Percentiles rank a stretch among this genome's conserved stretches.
These are phyloP conservation scores for Drosophila nannoptera DNA, from an alignment of 1,140 invertebrate genomes.

Conservation along the genomic window DNA sequence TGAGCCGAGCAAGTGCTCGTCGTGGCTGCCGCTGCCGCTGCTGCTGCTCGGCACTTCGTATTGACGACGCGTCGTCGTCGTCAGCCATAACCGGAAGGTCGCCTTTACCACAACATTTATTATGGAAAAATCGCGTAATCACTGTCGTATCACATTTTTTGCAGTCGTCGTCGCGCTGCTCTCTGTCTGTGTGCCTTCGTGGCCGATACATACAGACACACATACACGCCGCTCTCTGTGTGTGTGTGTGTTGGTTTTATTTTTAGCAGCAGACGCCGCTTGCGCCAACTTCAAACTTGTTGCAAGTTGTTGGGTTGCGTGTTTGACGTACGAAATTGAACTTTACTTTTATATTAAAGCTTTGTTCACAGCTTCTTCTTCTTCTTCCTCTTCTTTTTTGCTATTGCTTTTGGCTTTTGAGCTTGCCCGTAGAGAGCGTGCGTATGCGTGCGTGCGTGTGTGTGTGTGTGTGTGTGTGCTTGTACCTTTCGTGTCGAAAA, in stretches of 20 bases:
- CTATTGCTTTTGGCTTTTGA: background rate
- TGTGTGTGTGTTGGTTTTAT: slow-evolving; percentile 52
- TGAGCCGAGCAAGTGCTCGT: slow-evolving; percentile 64
- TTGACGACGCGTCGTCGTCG: slow-evolving; percentile 21
- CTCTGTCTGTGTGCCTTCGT: slow-evolving; percentile 4
- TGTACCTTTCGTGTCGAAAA: slow-evolving; percentile 7
- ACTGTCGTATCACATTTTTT: slow-evolving; percentile 74
- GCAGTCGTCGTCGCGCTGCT: slow-evolving; percentile 11
- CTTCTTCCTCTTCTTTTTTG: background rate
- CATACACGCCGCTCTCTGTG: slow-evolving; percentile 10
- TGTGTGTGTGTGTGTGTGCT: slow-evolving; percentile 11
- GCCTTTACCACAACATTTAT: slow-evolving; percentile 78
- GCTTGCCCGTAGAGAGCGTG: background rate
- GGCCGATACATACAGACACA: slow-evolving; percentile 7
- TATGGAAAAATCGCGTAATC: slow-evolving; percentile 77
- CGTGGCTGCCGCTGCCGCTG: slow-evolving; percentile 10
- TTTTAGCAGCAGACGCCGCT: slow-evolving; percentile 58
- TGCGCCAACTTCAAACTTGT: slow-evolving; percentile 67
- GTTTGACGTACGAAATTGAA: slow-evolving; percentile 62
- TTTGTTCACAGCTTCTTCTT: slow-evolving; percentile 7
- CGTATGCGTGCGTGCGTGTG: background rate
- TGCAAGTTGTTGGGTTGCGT: slow-evolving; percentile 61
- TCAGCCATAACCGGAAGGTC: slow-evolving; percentile 75
- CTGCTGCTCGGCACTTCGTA: slow-evolving; percentile 25
- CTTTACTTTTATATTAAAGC: slow-evolving; percentile 52